Evolutionary conservation across 2,888 invertebrate genomes (phyloP).

Genomic region (Callosobruchus maculatus): DNA sequence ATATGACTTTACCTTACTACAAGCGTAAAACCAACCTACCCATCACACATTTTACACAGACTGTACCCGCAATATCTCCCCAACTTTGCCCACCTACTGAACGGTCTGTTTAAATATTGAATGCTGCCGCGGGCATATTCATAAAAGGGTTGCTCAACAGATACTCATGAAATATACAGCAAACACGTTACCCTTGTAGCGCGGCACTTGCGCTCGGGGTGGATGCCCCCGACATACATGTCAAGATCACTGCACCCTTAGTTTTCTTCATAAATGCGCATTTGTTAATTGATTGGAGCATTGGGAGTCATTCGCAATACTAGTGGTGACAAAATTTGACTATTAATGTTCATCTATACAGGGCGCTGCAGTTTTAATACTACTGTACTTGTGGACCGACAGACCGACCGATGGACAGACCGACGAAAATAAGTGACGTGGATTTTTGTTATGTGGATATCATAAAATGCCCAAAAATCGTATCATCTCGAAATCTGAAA

Average conservation of each 20-base stretch:
- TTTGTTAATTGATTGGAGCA: background rate
- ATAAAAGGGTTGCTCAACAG: slow-evolving; percentile 13
- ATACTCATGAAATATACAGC: slow-evolving; percentile 18
- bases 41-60: background rate
- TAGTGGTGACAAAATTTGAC: too few relatives aligned
- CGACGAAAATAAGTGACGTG: too few relatives aligned
- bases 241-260: slow-evolving; percentile 5
- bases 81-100: slow-evolving; percentile 5
- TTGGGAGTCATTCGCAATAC: background rate
- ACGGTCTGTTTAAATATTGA: slow-evolving; percentile 21
- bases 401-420: too few relatives aligned
- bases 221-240: background rate
- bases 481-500: too few relatives aligned
- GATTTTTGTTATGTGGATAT: too few relatives aligned
- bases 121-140: slow-evolving; percentile 8
- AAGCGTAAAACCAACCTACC: background rate
- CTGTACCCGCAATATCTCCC: background rate
- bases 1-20: too few relatives aligned
- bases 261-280: slow-evolving; percentile 2
- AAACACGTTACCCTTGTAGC: background rate
- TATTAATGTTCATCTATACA: too few relatives aligned
- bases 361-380: too few relatives aligned
- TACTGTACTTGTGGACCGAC: too few relatives aligned
- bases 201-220: background rate
- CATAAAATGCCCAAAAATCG: too few relatives aligned